A percentile compares a stretch with the other conserved stretches of the same genome.
phyloP scores from a whole-genome alignment of 2,888 invertebrate genomes.

The Linnaemya vulpina region DNA sequence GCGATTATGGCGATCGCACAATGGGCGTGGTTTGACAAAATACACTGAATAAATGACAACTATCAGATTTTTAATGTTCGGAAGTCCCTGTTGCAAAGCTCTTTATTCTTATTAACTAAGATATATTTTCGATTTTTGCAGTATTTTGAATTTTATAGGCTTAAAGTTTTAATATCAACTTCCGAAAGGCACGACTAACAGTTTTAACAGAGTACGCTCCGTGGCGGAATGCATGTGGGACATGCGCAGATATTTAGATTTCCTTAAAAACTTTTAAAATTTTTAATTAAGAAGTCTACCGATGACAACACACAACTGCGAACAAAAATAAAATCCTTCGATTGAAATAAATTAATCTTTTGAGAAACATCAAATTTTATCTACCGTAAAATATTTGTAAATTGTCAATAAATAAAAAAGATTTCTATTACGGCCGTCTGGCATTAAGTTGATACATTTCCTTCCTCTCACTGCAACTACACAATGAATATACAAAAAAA shows the following conservation, averaged over 20 bases:
- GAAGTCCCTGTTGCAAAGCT: too few species aligned
- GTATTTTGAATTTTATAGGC: too few species aligned
- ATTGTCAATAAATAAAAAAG: slow-evolving; percentile 14
- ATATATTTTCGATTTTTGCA: too few species aligned
- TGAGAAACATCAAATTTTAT: slow-evolving; percentile 44
- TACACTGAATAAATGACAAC: too few species aligned
- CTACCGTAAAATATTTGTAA: slow-evolving; percentile 55
- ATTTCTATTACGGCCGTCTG: neutral
- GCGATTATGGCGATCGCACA: too few species aligned
- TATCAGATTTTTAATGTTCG: too few species aligned
- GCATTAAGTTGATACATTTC: neutral
- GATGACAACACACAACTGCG: neutral
- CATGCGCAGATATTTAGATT: neutral
- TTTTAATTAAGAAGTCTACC: neutral
- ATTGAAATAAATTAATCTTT: slow-evolving; percentile 1
- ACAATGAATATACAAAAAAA: neutral
- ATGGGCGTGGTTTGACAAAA: too few species aligned
- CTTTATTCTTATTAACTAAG: too few species aligned
- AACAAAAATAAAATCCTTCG: neutral
- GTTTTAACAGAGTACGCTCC: neutral
- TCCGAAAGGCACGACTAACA: neutral
- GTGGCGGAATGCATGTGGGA: neutral
- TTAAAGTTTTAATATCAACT: too few species aligned
- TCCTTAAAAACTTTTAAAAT: neutral
- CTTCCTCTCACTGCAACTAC: neutral